Percentiles rank a stretch among this genome's conserved stretches.
Evolutionary conservation across 2,888 invertebrate species (phyloP).

Genomic region (Anagyrus pseudococci): DNA sequence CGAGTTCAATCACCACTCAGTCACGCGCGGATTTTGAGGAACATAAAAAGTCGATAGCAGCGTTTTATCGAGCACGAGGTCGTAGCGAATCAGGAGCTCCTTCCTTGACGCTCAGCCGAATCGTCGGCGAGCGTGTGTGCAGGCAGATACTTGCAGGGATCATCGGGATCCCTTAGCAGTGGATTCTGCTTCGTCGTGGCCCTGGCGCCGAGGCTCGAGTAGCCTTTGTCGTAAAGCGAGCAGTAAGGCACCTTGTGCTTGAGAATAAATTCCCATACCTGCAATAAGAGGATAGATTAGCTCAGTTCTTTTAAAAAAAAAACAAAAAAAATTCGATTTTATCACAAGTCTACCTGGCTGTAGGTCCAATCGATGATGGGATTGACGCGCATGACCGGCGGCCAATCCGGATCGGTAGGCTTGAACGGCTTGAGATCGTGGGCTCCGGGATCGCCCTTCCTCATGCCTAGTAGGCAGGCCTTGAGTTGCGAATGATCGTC

Average conservation of each 20-base stretch:
- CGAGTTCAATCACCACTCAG: neutral
- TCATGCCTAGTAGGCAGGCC: slow-evolving; percentile 91
- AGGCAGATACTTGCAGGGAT: slow-evolving; percentile 51
- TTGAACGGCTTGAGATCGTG: slow-evolving; percentile 73
- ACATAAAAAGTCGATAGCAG: neutral
- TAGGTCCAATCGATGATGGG: slow-evolving; percentile 94
- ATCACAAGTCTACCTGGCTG: slow-evolving; percentile 64
- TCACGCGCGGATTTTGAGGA: neutral
- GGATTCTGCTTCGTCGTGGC: slow-evolving; percentile 54
- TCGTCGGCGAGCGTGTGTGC: slow-evolving; percentile 53
- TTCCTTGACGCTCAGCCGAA: slow-evolving; percentile 54
- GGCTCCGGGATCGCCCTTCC: slow-evolving; percentile 86
- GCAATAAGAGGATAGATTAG: neutral
- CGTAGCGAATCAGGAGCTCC: slow-evolving; percentile 38
- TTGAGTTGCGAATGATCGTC: slow-evolving; percentile 71
- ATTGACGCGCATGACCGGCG: slow-evolving; percentile 84
- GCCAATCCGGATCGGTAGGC: slow-evolving; percentile 91
- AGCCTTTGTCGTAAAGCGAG: slow-evolving; percentile 87
- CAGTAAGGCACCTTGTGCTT: slow-evolving; percentile 87
- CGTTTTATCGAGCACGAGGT: neutral
- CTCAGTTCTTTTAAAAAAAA: neutral
- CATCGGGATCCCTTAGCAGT: slow-evolving; percentile 48
- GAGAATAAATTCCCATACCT: slow-evolving; percentile 87
- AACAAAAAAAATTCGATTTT: neutral
- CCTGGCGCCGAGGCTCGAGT: slow-evolving; percentile 55